These are phyloP conservation scores for Gisinianus flammeolus DNA, from an alignment of 2,888 invertebrate genomes.

Conservation along the genomic window DNA sequence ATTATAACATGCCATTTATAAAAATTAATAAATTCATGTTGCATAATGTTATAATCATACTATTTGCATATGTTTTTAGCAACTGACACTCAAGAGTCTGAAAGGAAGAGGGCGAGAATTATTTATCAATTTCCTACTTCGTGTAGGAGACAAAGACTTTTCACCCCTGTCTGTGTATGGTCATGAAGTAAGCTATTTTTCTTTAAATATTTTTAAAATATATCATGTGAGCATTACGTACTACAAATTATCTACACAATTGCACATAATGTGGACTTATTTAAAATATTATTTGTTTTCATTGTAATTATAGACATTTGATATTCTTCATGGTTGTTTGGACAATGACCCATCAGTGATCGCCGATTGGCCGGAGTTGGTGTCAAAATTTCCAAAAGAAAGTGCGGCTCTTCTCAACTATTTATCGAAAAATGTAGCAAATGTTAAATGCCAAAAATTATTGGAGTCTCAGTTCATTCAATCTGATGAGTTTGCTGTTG, in stretches of 20 bases:
- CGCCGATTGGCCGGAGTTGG: constrained; percentile 51
- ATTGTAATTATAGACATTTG: constrained; percentile 45
- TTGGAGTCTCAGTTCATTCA: constrained; percentile 56
- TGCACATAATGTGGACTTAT: not conserved
- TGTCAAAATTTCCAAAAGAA: constrained; percentile 52
- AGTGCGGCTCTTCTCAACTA: constrained; percentile 51
- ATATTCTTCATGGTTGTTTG: constrained; percentile 53
- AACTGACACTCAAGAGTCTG: constrained; percentile 47
- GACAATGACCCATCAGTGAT: constrained; percentile 49
- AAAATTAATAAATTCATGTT: not conserved
- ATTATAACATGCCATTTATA: constrained; percentile 8
- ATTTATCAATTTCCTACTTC: constrained; percentile 55
- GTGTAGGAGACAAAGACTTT: constrained; percentile 54
- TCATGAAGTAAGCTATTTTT: constrained; percentile 46
- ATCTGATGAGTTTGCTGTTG: constrained; percentile 57
- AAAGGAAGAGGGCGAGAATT: constrained; percentile 46
- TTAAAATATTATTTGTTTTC: not conserved
- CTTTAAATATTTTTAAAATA: not conserved
- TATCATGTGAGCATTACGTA: not conserved
- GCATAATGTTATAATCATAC: too few species aligned
- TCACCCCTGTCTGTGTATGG: constrained; percentile 50
- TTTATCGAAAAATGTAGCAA: constrained; percentile 52
- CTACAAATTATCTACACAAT: not conserved
- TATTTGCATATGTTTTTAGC: constrained; percentile 30
- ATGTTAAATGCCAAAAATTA: constrained; percentile 47